Base-by-base conservation (phyloP, 2,888 invertebrate species). In the Podabrus alpinus region DNA sequence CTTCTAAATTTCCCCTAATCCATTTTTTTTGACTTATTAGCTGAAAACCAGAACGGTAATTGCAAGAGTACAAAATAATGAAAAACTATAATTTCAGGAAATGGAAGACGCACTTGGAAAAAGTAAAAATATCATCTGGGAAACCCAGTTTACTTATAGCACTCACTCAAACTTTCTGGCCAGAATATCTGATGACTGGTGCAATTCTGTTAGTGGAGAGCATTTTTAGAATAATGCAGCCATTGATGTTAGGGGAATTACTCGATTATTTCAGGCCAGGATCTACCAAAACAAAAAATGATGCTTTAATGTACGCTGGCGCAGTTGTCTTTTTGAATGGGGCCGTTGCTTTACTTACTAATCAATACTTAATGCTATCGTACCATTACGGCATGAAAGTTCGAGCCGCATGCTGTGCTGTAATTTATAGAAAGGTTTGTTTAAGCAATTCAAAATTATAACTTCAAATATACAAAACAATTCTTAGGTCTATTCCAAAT, bases 401-500 rank as follows among this genome's bases (percentile, higher is more conserved):
- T 71, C 90, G 96, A 79, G 92, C 95, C 1, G 94, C 96, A 0
- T 92, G 93, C 69, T 95, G 95, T 84, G 93, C 95, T 2, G 88
- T 96, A 13, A 91, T 97, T 72, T 96, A 95, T 84, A 92, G 95
- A 88, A 97, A 97, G 92, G 95, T 95, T 86, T 83, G 84, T 82
- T 10, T 21, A 7, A 21, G n/a, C n/a, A n/a, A n/a, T n/a, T n/a
- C n/a, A n/a, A n/a, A n/a, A n/a, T n/a, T n/a, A n/a, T n/a, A n/a
- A n/a, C n/a, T n/a, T n/a, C n/a, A n/a, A n/a, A 19, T 3, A 19
- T 19, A 2, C 19, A 4, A 19, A 19, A 19, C 19, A 19, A 59
- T 61, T 16, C 19, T 59, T n/a, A n/a, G 7, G 61, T 77, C 61
- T 74, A 29, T 66, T 76, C 95, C 86, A 83, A 84, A 82, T n/a